Percentiles rank a stretch among this genome's conserved stretches.
Evolutionary conservation across 2,113 vertebrate species (phyloP).

Genomic region (Anarrhichthys ocellatus): DNA sequence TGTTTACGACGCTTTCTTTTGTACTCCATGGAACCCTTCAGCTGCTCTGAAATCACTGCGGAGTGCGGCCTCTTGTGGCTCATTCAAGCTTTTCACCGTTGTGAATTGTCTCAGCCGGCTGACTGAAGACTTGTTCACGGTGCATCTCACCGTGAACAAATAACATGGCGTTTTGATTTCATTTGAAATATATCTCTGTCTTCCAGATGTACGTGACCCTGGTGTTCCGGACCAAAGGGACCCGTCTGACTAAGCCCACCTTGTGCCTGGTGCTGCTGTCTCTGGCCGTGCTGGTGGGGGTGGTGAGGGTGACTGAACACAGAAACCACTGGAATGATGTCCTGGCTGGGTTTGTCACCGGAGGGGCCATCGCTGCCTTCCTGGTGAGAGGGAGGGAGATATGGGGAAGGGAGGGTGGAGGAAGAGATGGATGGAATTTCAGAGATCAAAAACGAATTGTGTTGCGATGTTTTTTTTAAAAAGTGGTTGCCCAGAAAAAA

Average conservation of each 20-base stretch:
- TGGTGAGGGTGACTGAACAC: constrained; percentile 90
- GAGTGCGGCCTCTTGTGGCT: constrained; percentile 58
- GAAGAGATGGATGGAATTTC: background rate
- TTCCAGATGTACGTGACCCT: constrained; percentile 93
- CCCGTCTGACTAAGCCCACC: constrained; percentile 90
- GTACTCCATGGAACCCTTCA: constrained; percentile 5
- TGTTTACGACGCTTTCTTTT: constrained; percentile 12
- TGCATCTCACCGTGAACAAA: background rate
- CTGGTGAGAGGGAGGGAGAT: constrained; percentile 80
- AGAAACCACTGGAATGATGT: constrained; percentile 94
- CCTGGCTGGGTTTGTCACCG: constrained; percentile 89
- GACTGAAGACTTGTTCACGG: background rate
- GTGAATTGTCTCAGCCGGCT: background rate
- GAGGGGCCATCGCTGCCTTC: constrained; percentile 90
- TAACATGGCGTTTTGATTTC: background rate
- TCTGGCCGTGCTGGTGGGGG: constrained; percentile 89
- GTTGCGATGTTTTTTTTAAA: background rate
- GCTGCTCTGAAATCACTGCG: constrained; percentile 27
- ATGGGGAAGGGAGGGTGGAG: background rate
- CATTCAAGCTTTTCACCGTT: constrained; percentile 1
- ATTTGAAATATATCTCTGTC: constrained; percentile 15
- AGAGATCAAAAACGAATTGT: background rate
- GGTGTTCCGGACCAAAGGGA: constrained; percentile 89
- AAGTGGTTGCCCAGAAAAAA: background rate
- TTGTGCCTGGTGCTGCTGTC: constrained; percentile 89